Evolutionary conservation across 2,797 vertebrate species (phyloP).

Genomic region (Vireo griseus): DNA sequence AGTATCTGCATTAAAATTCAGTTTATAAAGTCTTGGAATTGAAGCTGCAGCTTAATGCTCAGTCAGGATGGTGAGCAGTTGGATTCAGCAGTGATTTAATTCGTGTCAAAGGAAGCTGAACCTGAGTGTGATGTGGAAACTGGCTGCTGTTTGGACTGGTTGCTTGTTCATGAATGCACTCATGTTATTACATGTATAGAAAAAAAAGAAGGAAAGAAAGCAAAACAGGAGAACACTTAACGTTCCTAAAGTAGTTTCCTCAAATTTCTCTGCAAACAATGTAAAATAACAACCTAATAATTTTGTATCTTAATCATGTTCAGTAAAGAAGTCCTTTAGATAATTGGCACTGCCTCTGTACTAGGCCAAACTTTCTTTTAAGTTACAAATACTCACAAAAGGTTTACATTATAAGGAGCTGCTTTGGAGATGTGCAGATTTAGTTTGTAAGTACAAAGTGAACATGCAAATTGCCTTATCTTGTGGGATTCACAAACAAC

Average conservation of each 20-base stretch:
- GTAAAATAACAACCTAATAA: conserved; percentile 74
- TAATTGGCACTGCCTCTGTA: conserved; percentile 79
- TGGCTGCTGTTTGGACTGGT: conserved; percentile 29
- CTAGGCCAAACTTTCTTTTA: conserved; percentile 83
- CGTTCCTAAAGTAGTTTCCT: conserved; percentile 71
- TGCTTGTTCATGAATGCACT: conserved; percentile 14
- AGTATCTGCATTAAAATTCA: conserved; percentile 18
- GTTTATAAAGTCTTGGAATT: neutral
- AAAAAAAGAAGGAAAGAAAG: conserved; percentile 47
- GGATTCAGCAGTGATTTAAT: conserved; percentile 62
- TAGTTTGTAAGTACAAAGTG: conserved; percentile 96
- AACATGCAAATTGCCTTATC: conserved; percentile 99
- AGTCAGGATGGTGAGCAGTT: conserved; percentile 20
- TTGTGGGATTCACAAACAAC: conserved; percentile 99
- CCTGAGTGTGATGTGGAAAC: conserved; percentile 17
- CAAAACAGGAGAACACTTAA: conserved; percentile 63
- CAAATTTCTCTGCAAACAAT: conserved; percentile 75
- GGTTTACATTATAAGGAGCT: conserved; percentile 92
- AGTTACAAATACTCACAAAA: conserved; percentile 89
- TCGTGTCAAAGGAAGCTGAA: conserved; percentile 52
- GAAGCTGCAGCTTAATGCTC: neutral
- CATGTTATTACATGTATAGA: conserved; percentile 24
- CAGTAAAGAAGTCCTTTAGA: conserved; percentile 81
- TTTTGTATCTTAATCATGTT: conserved; percentile 80
- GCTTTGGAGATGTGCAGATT: conserved; percentile 92